phyloP scores from a whole-genome alignment of 2,797 vertebrate genomes.

The Acanthornis magna region DNA sequence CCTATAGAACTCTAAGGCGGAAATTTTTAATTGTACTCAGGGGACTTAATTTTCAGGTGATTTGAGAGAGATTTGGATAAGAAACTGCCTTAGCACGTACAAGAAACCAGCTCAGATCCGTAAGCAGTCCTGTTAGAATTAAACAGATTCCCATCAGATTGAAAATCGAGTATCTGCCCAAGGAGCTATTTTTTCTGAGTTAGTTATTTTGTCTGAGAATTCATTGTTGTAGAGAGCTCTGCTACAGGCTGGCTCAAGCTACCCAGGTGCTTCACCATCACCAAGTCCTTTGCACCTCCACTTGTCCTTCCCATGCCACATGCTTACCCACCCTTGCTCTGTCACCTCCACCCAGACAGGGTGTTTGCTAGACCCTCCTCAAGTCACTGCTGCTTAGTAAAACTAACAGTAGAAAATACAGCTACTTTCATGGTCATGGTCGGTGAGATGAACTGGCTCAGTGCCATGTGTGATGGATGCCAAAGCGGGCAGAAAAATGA shows the following conservation, averaged over 20 bases:
- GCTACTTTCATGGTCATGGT: not conserved
- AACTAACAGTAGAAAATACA: not conserved
- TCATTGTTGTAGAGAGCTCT: not conserved
- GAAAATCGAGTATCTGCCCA: not conserved
- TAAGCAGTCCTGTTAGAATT: not conserved
- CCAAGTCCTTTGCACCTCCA: not conserved
- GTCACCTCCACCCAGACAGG: not conserved
- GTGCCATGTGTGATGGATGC: fast-evolving
- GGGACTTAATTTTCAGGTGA: not conserved
- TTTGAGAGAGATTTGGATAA: not conserved
- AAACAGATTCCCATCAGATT: not conserved
- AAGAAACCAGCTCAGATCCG: not conserved
- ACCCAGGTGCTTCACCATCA: fast-evolving
- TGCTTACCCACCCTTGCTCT: not conserved
- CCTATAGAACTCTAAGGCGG: not conserved
- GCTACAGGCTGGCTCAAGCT: not conserved
- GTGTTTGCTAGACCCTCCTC: not conserved
- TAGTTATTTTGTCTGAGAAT: not conserved
- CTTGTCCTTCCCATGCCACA: not conserved
- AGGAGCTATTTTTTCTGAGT: not conserved
- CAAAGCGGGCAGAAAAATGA: not conserved
- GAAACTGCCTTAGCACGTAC: not conserved
- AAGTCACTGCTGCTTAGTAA: not conserved
- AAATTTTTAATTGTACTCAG: not conserved
- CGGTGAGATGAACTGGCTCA: not conserved